Base-by-base conservation (phyloP, 2,797 vertebrate species). In the Dipus sagitta region DNA sequence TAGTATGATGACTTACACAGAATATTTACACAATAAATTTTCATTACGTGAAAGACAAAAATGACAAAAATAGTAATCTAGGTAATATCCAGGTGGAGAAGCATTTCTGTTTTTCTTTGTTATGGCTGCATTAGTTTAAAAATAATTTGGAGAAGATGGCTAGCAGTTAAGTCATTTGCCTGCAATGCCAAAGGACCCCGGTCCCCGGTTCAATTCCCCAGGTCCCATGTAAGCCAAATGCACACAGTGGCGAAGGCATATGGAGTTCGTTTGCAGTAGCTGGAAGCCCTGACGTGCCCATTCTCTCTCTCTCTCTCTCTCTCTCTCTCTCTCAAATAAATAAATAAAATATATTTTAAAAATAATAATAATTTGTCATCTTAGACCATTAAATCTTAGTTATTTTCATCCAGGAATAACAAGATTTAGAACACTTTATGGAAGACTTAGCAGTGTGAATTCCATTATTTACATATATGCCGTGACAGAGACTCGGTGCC, bases 51-150 rank as follows among this genome's bases (percentile, higher is more conserved):
- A 90, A 38, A 26, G 2, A 62, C 72, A 23, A 77, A 74, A 79
- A 47, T 18, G 15, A 15, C 52, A 60, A 75, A 90, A 90, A 90
- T 42, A 67, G 15, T 24, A 32, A 58, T 23, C n/a, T 24, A 34
- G 24, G 79, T 60, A 82, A 95, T 71, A 2, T 75, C 15, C 34
- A 87, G 68, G 79, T 13, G 13, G 68, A 38, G 58, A 87, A 58
- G 30, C 42, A n/a, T 82, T 80, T 91, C 42, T 88, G 6, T 60
- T 96, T 93, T 86, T 47, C 34, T 84, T 78, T 85, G 23, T 77
- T 72, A 78, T 24, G 89, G 26, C 9, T 47, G 3, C 5, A 68
- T 76, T 89, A 47, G 34, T 77, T 88, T 70, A 60, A 75, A 72
- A 79, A 67, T 17, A 79, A 68, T 32, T 92, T 94, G 38, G 38